These are phyloP conservation scores for Taurulus bubalis DNA, from an alignment of 2,113 vertebrate genomes.

Conservation along the genomic window DNA sequence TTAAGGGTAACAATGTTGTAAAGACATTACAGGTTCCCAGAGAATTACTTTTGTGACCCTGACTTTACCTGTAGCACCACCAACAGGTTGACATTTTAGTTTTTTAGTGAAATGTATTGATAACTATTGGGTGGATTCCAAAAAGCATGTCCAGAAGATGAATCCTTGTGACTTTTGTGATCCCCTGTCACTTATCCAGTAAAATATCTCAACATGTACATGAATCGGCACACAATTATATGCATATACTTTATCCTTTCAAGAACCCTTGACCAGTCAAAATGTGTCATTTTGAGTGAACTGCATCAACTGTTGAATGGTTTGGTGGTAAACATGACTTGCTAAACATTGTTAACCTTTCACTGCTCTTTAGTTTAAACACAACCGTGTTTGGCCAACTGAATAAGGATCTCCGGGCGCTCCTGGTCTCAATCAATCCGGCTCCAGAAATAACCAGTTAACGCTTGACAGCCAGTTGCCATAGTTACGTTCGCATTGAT, in stretches of 20 bases:
- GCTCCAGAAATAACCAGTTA: constrained; percentile 62
- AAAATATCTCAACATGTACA: background rate
- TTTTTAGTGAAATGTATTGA: background rate
- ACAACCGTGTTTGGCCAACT: constrained; percentile 29
- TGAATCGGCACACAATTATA: background rate
- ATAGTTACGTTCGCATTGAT: constrained; percentile 65
- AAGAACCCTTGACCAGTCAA: background rate
- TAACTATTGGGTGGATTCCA: background rate
- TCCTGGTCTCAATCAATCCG: constrained; percentile 56
- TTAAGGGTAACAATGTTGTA: background rate
- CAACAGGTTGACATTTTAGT: background rate
- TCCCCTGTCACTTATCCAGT: background rate
- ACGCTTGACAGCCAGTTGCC: constrained; percentile 54
- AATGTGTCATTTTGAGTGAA: background rate
- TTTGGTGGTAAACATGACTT: background rate
- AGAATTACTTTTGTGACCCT: background rate
- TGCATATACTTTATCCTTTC: background rate
- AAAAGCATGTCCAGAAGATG: background rate
- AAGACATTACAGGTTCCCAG: no score
- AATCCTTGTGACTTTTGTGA: background rate
- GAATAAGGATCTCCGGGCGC: constrained; percentile 48
- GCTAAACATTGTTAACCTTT: constrained; percentile 19
- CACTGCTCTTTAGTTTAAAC: constrained; percentile 26
- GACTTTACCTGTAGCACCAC: background rate
- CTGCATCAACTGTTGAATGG: background rate